Percentiles rank a stretch among this genome's conserved stretches.
phyloP scores from a whole-genome alignment of 2,113 vertebrate genomes.

The Sceloporus tristichus region DNA sequence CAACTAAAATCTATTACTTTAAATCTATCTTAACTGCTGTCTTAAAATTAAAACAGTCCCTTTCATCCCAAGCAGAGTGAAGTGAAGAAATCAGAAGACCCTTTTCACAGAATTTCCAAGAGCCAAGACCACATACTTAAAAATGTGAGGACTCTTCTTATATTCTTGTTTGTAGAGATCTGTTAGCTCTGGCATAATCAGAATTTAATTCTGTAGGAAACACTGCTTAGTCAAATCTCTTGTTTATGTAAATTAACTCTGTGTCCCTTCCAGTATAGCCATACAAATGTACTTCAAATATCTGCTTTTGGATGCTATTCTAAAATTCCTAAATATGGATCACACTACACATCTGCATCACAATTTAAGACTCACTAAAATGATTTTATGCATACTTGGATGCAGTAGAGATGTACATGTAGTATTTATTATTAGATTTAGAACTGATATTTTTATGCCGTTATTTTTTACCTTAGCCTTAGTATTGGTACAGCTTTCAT shows the following conservation, averaged over 20 bases:
- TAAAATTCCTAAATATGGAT: not conserved
- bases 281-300: not conserved
- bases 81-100: not conserved
- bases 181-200: not conserved
- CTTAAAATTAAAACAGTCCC: slow-evolving; percentile 42
- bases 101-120: slow-evolving; percentile 34
- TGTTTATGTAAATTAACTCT: not conserved
- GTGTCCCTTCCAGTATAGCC: not conserved
- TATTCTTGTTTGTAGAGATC: not conserved
- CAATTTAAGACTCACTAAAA: not conserved
- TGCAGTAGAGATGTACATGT: not conserved
- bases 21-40: not conserved
- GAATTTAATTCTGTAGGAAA: not conserved
- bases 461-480: not conserved
- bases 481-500: not conserved
- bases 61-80: slow-evolving; percentile 54
- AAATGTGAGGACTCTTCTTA: slow-evolving; percentile 37
- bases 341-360: not conserved
- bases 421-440: not conserved
- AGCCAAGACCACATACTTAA: slow-evolving; percentile 40
- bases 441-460: not conserved
- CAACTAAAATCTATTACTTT: too few relatives aligned
- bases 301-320: too few relatives aligned
- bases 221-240: not conserved
- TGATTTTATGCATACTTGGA: not conserved